These are phyloP conservation scores for Nipponia nippon DNA, from an alignment of 2,113 vertebrate genomes.

Conservation along the genomic window DNA sequence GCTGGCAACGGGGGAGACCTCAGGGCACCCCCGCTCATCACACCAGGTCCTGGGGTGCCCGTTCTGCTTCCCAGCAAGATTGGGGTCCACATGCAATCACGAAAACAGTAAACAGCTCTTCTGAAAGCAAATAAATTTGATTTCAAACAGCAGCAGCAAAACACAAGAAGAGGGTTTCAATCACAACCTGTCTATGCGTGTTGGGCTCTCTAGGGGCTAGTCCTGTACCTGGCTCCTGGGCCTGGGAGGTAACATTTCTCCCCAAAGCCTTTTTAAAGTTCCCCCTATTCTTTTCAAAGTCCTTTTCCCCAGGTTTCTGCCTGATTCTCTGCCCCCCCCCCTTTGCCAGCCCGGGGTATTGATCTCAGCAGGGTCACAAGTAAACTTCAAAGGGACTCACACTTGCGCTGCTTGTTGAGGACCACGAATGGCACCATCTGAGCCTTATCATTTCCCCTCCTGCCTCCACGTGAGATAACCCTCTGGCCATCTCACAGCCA, in stretches of 20 bases:
- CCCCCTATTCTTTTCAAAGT: neutral
- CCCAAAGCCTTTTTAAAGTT: neutral
- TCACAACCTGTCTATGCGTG: neutral
- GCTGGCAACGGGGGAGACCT: neutral
- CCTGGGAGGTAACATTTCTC: neutral
- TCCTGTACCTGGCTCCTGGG: neutral
- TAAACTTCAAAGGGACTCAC: conserved; percentile 34
- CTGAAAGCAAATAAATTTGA: neutral
- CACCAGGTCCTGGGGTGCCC: neutral
- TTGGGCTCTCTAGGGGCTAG: neutral
- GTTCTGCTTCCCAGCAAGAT: neutral
- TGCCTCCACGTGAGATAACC: neutral
- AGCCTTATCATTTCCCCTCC: neutral
- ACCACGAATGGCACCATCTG: neutral
- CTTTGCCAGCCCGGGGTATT: neutral
- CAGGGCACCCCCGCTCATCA: neutral
- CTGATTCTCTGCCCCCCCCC: neutral
- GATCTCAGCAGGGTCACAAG: conserved; percentile 25
- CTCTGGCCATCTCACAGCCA: neutral
- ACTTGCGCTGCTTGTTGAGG: neutral
- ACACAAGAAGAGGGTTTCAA: neutral
- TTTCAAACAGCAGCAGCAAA: neutral
- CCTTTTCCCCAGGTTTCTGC: neutral
- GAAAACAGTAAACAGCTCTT: neutral
- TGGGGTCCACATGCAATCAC: neutral